Percentiles rank a stretch among this genome's conserved stretches.
Evolutionary conservation across 2,888 invertebrate genomes (phyloP).

Genomic region (Chromoteleia sp.): DNA sequence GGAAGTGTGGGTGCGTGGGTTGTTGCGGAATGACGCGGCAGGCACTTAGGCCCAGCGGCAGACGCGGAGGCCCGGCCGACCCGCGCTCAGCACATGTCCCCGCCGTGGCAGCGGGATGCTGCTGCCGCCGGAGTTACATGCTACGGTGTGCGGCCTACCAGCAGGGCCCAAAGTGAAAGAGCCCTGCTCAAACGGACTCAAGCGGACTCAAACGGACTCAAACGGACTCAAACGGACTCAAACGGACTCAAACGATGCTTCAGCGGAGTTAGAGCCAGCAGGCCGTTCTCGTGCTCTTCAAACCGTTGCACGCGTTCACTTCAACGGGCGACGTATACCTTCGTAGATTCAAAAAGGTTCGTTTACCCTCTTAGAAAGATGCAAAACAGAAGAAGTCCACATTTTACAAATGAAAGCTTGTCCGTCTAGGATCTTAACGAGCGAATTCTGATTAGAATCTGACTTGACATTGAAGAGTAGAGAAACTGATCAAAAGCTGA

Average conservation of each 20-base stretch:
- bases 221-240: no score
- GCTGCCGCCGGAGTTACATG: conserved; percentile 36
- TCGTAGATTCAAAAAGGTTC: background rate
- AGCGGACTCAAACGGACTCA: no score
- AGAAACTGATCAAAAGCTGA: no score
- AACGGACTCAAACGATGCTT: conserved; percentile 42
- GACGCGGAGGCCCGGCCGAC: no score
- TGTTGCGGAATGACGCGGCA: conserved; percentile 56
- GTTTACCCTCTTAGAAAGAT: no score
- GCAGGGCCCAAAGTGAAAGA: conserved; percentile 61
- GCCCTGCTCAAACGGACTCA: conserved; percentile 38
- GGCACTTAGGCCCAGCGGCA: conserved; percentile 74
- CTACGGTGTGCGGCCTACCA: conserved; percentile 56
- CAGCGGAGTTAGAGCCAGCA: conserved; percentile 38
- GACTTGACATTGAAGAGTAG: no score
- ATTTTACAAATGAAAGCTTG: no score
- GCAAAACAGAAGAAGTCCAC: no score
- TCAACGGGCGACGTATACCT: conserved; percentile 10
- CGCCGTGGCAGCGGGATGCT: conserved; percentile 46
- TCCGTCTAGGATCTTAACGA: no score
- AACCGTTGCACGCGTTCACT: conserved; percentile 23
- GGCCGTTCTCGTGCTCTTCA: conserved; percentile 25
- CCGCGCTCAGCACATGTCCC: no score
- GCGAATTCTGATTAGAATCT: no score
- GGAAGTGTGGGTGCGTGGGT: conserved; percentile 63